phyloP scores from a whole-genome alignment of 1,140 invertebrate genomes.

The Drosophila pandora region DNA sequence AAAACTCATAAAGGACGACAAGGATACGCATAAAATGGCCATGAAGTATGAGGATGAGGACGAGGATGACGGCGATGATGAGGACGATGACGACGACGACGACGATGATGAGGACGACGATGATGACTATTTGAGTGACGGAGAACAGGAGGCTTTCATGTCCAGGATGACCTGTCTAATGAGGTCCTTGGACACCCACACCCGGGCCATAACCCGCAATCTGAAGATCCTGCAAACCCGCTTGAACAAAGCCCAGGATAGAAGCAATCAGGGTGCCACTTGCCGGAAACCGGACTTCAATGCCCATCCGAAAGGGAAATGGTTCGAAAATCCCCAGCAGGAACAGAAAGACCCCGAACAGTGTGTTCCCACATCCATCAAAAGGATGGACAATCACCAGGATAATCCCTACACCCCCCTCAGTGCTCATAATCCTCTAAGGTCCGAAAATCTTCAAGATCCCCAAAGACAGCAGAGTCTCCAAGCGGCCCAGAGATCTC shows the following conservation, averaged over 20 bases:
- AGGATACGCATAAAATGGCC: neutral
- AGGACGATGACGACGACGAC: conserved; percentile 8
- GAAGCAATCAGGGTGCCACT: neutral
- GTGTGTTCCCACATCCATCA: neutral
- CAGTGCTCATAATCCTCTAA: no score
- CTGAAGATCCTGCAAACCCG: neutral
- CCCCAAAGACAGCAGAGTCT: no score
- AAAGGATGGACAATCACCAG: no score
- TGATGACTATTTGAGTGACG: neutral
- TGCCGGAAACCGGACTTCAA: neutral
- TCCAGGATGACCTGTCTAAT: conserved; percentile 19
- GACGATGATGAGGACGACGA: neutral
- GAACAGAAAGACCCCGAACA: neutral
- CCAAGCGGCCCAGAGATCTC: no score
- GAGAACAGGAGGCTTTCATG: conserved; percentile 4
- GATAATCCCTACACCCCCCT: no score
- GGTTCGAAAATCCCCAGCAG: neutral
- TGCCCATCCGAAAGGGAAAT: neutral
- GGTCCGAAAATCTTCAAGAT: no score
- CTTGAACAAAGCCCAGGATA: neutral
- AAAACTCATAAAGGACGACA: neutral
- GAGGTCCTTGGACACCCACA: conserved; percentile 2
- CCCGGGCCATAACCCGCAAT: conserved; percentile 5
- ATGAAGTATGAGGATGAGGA: conserved; percentile 10
- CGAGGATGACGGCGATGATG: conserved; percentile 15